Conservation (phyloP, 2,113 vertebrate genomes). For the Pantherophis guttatus region DNA sequence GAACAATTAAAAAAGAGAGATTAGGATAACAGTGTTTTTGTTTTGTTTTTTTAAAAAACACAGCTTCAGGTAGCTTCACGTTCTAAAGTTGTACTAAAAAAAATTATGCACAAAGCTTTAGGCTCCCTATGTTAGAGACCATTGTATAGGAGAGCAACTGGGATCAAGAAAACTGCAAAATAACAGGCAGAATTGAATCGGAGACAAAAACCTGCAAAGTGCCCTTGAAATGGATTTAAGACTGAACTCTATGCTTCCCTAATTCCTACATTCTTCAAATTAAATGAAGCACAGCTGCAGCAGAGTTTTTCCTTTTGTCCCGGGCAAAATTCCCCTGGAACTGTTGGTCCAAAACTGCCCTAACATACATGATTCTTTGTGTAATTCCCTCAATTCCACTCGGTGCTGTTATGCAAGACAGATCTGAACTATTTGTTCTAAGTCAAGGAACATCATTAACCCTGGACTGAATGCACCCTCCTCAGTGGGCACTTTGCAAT, state of each 20-base stretch:
- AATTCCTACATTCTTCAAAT: slow-evolving; percentile 2
- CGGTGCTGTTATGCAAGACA: slow-evolving; percentile 18
- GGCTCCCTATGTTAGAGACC: background rate
- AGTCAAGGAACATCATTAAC: slow-evolving; percentile 34
- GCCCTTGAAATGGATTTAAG: background rate
- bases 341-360: background rate
- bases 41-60: background rate
- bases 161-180: background rate
- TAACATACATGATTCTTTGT: background rate
- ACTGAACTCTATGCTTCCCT: background rate
- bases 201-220: background rate
- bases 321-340: slow-evolving; percentile 3
- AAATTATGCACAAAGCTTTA: background rate
- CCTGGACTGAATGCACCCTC: slow-evolving; percentile 10
- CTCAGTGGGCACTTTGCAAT: slow-evolving; percentile 27
- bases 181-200: background rate
- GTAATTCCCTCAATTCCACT: slow-evolving; percentile 10
- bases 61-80: background rate
- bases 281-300: slow-evolving; percentile 14
- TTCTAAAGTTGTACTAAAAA: background rate
- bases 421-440: slow-evolving; percentile 39
- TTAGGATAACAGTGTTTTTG: background rate
- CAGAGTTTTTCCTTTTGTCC: background rate
- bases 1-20: background rate
- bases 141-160: background rate